Conservation (phyloP, 2,888 invertebrate genomes). For the Corythucha ciliata region DNA sequence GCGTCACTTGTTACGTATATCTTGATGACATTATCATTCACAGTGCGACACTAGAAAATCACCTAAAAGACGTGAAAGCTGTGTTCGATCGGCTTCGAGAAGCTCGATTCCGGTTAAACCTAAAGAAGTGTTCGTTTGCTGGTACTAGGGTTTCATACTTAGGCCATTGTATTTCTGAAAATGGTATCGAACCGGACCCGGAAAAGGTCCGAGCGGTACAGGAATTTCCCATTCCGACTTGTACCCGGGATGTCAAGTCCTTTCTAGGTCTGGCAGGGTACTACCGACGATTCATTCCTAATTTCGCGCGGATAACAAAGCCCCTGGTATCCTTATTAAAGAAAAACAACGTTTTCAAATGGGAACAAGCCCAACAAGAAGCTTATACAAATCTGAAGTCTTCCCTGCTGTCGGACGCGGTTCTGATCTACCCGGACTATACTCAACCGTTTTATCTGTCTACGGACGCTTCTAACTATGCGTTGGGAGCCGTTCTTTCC, state of each 20-base stretch:
- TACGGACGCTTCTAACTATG: conserved; percentile 1
- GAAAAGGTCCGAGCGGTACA: conserved; percentile 18
- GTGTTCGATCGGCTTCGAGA: conserved; percentile 19
- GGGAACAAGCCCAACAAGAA: conserved; percentile 24
- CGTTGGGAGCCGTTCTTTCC: conserved; percentile 10
- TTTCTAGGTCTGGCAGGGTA: conserved; percentile 40
- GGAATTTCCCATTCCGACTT: conserved; percentile 23
- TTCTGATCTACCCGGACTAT: conserved; percentile 33
- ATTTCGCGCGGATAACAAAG: conserved; percentile 37
- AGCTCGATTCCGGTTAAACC: conserved; percentile 17
- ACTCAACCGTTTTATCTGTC: neutral
- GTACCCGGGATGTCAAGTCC: conserved; percentile 23
- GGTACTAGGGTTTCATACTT: conserved; percentile 18
- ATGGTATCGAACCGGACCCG: conserved; percentile 27
- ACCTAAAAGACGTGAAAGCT: conserved; percentile 11
- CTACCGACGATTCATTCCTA: conserved; percentile 40
- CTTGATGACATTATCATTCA: conserved; percentile 33
- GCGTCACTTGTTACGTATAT: conserved; percentile 26
- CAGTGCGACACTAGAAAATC: conserved; percentile 7
- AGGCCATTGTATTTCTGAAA: conserved; percentile 25
- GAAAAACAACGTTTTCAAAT: conserved; percentile 31
- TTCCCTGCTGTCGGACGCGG: conserved; percentile 31
- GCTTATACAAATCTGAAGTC: conserved; percentile 29
- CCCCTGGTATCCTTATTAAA: conserved; percentile 33
- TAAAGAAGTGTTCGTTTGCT: conserved; percentile 24